Evolutionary conservation across 2,797 vertebrate genomes (phyloP).

Genomic region (Cirrhinus molitorella): DNA sequence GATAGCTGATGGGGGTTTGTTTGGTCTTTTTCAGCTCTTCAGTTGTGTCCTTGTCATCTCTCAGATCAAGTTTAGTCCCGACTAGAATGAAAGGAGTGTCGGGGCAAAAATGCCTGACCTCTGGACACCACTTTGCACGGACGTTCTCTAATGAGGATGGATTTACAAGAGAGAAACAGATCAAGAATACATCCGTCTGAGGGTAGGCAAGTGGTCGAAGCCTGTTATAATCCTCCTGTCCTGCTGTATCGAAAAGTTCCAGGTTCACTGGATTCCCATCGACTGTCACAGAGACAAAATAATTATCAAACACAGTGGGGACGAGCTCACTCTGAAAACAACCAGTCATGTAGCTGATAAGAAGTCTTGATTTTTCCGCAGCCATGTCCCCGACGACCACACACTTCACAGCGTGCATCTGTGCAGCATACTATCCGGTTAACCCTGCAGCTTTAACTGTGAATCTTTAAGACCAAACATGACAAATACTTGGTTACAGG

Average conservation of each 20-base stretch:
- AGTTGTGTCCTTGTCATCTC: background rate
- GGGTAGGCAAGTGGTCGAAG: no score
- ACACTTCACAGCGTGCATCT: background rate
- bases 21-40: background rate
- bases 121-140: background rate
- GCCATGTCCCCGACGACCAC: background rate
- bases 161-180: background rate
- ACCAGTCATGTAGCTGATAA: background rate
- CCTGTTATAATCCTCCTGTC: no score
- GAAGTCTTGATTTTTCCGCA: background rate
- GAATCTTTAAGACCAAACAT: no score
- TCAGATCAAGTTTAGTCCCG: background rate
- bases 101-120: background rate
- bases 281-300: background rate
- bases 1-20: background rate
- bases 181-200: no score
- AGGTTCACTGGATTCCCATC: background rate
- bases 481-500: no score
- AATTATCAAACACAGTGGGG: no score
- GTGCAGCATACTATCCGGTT: background rate
- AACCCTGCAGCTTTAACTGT: background rate
- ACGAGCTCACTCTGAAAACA: background rate
- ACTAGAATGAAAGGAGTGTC: background rate
- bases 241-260: no score
- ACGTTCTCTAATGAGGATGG: background rate